A percentile compares a stretch with the other conserved stretches of the same genome.
Conservation (phyloP, 2,113 vertebrate species). For the Campylomormyrus tamandua region DNA sequence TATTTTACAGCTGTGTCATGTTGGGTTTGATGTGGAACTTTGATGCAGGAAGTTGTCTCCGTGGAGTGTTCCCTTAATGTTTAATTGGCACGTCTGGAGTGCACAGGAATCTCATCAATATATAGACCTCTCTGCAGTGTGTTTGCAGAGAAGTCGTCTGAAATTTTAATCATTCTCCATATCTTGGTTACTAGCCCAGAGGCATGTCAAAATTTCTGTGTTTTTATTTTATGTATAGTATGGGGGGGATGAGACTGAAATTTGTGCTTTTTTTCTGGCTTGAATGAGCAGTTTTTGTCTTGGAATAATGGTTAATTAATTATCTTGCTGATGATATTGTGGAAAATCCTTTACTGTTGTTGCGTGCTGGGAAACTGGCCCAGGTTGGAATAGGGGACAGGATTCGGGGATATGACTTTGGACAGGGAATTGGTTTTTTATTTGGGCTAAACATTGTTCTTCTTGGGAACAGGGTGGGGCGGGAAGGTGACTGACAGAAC, state of each 20-base stretch:
- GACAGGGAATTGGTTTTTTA: neutral
- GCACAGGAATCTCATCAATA: constrained; percentile 8
- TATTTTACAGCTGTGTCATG: neutral
- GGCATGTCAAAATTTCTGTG: neutral
- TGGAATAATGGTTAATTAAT: neutral
- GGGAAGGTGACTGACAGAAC: neutral
- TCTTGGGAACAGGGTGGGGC: neutral
- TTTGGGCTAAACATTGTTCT: neutral
- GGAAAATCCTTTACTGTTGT: neutral
- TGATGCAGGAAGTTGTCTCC: constrained; percentile 24
- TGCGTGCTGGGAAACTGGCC: neutral
- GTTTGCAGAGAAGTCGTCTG: constrained; percentile 14
- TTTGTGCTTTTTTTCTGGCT: neutral
- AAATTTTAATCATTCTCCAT: constrained; percentile 19
- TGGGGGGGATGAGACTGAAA: neutral
- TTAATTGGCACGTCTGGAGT: constrained; percentile 27
- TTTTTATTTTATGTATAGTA: neutral
- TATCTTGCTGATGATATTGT: neutral
- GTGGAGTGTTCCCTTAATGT: constrained; percentile 18
- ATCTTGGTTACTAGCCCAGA: constrained; percentile 30
- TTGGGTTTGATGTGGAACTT: constrained; percentile 15
- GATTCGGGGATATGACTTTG: neutral
- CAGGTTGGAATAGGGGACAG: neutral
- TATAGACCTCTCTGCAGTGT: constrained; percentile 3
- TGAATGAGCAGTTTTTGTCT: neutral